These are phyloP conservation scores for Oscheius onirici DNA, from an alignment of 2,888 invertebrate species.

Conservation along the genomic window DNA sequence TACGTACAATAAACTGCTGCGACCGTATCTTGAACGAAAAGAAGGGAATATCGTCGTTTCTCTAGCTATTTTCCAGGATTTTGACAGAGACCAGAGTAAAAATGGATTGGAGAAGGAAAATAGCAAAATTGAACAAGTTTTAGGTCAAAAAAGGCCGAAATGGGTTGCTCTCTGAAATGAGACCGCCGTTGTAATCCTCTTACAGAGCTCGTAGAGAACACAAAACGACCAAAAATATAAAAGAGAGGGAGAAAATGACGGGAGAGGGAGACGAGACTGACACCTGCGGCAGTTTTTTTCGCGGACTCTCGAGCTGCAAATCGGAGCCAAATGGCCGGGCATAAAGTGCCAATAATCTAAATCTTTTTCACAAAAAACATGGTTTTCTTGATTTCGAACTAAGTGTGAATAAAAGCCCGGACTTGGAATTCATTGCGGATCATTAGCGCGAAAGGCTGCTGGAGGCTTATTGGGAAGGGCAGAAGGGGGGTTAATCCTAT, in stretches of 20 bases:
- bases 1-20: too few species aligned
- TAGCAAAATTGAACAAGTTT: not conserved
- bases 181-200: conserved; percentile 27
- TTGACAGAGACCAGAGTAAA: too few species aligned
- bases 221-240: conserved; percentile 1
- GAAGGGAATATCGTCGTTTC: too few species aligned
- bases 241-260: not conserved
- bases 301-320: not conserved
- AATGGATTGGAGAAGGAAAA: not conserved
- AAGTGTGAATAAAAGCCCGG: too few species aligned
- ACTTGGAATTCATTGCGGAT: not conserved
- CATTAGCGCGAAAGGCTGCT: not conserved
- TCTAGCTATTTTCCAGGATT: too few species aligned
- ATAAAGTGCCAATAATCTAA: too few species aligned
- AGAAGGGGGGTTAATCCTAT: not conserved
- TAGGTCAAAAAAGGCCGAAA: not conserved
- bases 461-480: not conserved
- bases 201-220: conserved; percentile 26
- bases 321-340: not conserved
- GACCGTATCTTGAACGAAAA: too few species aligned
- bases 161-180: too few species aligned
- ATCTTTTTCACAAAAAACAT: too few species aligned
- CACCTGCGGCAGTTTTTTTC: conserved; percentile 3
- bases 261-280: too few species aligned
- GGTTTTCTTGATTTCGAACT: too few species aligned